Base-by-base conservation (phyloP, 2,113 vertebrate genomes). In the Amphiprion percula region DNA sequence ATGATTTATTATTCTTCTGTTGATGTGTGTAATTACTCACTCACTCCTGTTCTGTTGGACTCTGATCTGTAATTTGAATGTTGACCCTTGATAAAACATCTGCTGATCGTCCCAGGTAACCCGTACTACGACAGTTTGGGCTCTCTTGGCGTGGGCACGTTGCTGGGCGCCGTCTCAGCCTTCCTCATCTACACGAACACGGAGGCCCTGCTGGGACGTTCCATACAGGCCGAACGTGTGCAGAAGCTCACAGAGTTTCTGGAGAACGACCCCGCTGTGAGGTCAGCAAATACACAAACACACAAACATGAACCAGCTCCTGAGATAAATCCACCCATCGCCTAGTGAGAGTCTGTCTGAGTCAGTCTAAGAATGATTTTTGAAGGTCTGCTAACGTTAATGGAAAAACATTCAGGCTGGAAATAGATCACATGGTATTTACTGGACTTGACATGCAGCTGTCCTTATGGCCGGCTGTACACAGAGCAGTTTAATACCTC, bases 111-210 rank as follows among this genome's bases (percentile, higher is more conserved):
- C 19, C 10, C 72, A 95, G 98, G 97, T 80, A 99, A 98, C 79
- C 96, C 98, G 0, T 83, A 94, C 82, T 99, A 97, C 37, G 98
- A 99, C 92, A 97, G 97, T 17, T 81, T 99, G 44, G 98, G 98
- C 1, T 99, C 98, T 24, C 91, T 99, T 3, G 96, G 97, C 16
- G 96, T 99, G 44, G 98, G 98, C 68, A 97, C 98, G 1, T 86
- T 99, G 80, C 83, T 99, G 77, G 97, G 97, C 28, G 58, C 93
- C 0, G 97, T 99, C 69, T 99, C 98, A 0, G 95, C 97, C 0
- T 99, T 99, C 92, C 97, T 99, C 2, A 99, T 99, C 94, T 98
- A 99, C 94, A 98, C 97, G 2, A 99, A 99, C 92, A 99, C 98
- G 0, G 96, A 99, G 91, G 98, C 97, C 4, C 95, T 99, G 52